Evolutionary conservation across 2,888 invertebrate species (phyloP).

Genomic region (Romanomermis culicivorax): DNA sequence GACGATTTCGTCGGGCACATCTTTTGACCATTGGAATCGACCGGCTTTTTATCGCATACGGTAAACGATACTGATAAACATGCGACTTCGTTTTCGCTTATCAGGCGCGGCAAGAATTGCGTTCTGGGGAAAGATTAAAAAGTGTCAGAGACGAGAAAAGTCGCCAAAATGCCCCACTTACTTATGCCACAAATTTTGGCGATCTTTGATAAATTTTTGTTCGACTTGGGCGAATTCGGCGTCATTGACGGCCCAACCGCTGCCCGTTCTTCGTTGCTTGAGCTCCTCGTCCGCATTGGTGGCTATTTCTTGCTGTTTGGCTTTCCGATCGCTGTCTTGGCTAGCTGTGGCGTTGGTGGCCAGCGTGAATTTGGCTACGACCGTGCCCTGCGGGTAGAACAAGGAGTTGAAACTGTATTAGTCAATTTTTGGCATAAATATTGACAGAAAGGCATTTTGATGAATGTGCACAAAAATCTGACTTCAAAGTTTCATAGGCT

Average conservation of each 20-base stretch:
- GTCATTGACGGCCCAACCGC: conserved; percentile 25
- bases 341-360: conserved; percentile 24
- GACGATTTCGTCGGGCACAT: not conserved
- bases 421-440: no score
- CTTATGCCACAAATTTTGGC: conserved; percentile 26
- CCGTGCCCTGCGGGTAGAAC: conserved; percentile 19
- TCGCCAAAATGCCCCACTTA: no score
- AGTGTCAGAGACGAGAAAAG: no score
- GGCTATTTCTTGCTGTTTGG: conserved; percentile 24
- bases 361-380: conserved; percentile 25
- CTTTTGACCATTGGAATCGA: not conserved
- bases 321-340: conserved; percentile 15
- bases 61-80: conserved; percentile 27
- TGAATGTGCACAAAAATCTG: no score
- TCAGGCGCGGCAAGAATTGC: conserved; percentile 25
- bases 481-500: no score
- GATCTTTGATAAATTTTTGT: conserved; percentile 26
- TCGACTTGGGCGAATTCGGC: conserved; percentile 25
- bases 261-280: conserved; percentile 15
- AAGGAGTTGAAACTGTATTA: conserved; percentile 5
- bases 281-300: conserved; percentile 17
- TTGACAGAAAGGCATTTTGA: no score
- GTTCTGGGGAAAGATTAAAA: no score
- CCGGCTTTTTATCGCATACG: conserved; percentile 20
- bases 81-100: conserved; percentile 27